Base-by-base conservation (phyloP, 30 jellyfish, hydroid and myxozoan species). In the Aurelia sp. region DNA sequence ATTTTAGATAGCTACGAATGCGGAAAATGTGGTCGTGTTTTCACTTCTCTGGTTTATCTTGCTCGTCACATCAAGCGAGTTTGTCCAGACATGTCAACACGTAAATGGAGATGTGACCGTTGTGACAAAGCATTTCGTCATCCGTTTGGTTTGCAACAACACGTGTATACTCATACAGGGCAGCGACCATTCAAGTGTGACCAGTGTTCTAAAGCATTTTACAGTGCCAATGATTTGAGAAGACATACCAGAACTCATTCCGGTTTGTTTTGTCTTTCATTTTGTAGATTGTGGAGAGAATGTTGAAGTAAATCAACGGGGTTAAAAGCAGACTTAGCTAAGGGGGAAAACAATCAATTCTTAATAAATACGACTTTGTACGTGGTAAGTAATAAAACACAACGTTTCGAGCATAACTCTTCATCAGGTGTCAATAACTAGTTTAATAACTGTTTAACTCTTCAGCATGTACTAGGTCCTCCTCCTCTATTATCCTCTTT, bases 91-190 rank as follows among this genome's bases (percentile, higher is more conserved):
- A 93, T 93, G 98, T 61, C 95, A 20, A 87, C 67, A 18, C 92
- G 98, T 48, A 93, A 93, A 58, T 93, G 98, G 98, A 93, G 84
- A 75, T 93, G 98, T 59, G 96, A 93, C 44, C 92, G 94, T 4
- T 93, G 98, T 71, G 94, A 85, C 40, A 93, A 93, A 67, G 98
- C 98, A 16, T 93, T 93, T 60, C 88, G 98, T 21, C 98, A 93
- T 55, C 98, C 98, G n/a, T 93, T 93, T 71, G 98, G 98, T 0
- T 65, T 93, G 58, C 98, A 93, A 66, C 98, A 93, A 73, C 98
- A 93, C 58, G 71, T 93, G 3, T 93, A 73, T 71, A 88, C 97
- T 0, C 98, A 93, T 85, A 93, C 98, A 1, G 98, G 98, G 41
- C 97, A 93, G 50, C 86, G 98, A 18, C 98, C 98, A 8, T 89